Base-by-base conservation (phyloP, 2,797 vertebrate species). In the Acanthis flammea region DNA sequence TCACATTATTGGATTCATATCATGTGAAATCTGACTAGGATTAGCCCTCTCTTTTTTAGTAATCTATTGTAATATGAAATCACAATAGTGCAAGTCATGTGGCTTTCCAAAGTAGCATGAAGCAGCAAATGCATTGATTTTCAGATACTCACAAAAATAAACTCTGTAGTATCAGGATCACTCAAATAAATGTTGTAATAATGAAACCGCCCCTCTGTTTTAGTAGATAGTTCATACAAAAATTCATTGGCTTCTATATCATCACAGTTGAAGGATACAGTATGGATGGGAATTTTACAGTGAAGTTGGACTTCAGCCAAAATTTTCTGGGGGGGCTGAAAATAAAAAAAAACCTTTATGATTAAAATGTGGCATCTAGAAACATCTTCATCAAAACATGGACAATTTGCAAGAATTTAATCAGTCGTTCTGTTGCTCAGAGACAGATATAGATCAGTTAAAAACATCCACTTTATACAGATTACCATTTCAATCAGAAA, bases 211-310 rank as follows among this genome's bases (percentile, higher is more conserved):
- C 98, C 98, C 41, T 97, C 97, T 18, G 98, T 98, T 95, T 96
- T 77, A 80, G 87, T 94, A 79, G 98, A 97, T 19, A 98, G 96
- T 10, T 97, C 93, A 93, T 96, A 95, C 80, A 98, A 93, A 94
- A 98, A 98, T 77, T 51, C 85, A 78, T 98, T 98, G 24, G 98
- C 98, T 92, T 97, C 94, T n/a, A n/a, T 90, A 79, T 98, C 98
- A 44, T 98, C 95, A 90, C 98, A 98, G 94, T 97, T 98, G 94
- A 98, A 98, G 76, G 98, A 98, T 55, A 98, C 95, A 39, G 98
- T 97, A 53, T 98, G 98, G 73, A 98, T 82, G 25, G 98, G 98
- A 90, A 98, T 94, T 74, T 93, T 96, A 60, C 73, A 65, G 51
- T 92, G 75, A 71, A 63, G 53, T 18, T 74, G 97, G 23, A 98